phyloP scores from a whole-genome alignment of 2,888 invertebrate species.

The Leptinotarsa peninsularis region DNA sequence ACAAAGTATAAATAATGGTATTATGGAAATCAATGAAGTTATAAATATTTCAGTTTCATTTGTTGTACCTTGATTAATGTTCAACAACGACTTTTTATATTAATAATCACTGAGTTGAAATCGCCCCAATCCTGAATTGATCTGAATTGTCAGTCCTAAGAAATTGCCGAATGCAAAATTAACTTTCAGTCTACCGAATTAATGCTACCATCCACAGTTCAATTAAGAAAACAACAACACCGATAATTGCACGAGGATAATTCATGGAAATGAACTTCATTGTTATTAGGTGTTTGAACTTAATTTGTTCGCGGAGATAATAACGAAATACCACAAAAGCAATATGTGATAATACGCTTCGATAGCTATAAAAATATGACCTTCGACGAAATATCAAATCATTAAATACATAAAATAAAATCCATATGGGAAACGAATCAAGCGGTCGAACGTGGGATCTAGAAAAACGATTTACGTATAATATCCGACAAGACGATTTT shows the following conservation, averaged over 20 bases:
- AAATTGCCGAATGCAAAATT: no score
- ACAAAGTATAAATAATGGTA: no score
- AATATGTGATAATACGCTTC: slow-evolving; percentile 23
- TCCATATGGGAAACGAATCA: slow-evolving; percentile 18
- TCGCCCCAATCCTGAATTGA: no score
- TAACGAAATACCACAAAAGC: slow-evolving; percentile 25
- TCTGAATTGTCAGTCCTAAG: no score
- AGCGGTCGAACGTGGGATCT: slow-evolving; percentile 1
- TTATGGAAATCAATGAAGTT: no score
- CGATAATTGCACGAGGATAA: background rate
- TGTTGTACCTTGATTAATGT: no score
- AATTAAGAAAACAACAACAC: background rate
- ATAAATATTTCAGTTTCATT: no score
- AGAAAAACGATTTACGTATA: background rate
- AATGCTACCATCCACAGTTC: background rate
- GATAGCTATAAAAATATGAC: slow-evolving; percentile 18
- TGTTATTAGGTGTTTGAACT: slow-evolving; percentile 27
- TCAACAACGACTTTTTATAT: no score
- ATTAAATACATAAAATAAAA: slow-evolving; percentile 22
- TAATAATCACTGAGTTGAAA: no score
- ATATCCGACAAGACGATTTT: slow-evolving; percentile 2
- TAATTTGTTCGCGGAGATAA: slow-evolving; percentile 19
- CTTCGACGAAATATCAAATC: slow-evolving; percentile 23
- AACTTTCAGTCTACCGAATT: no score
- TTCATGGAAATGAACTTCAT: slow-evolving; percentile 3